Evolutionary conservation across 2,888 invertebrate species (phyloP), one percentile per base, ranked within the genome.

Genomic region (Cremastinae sp.): DNA sequence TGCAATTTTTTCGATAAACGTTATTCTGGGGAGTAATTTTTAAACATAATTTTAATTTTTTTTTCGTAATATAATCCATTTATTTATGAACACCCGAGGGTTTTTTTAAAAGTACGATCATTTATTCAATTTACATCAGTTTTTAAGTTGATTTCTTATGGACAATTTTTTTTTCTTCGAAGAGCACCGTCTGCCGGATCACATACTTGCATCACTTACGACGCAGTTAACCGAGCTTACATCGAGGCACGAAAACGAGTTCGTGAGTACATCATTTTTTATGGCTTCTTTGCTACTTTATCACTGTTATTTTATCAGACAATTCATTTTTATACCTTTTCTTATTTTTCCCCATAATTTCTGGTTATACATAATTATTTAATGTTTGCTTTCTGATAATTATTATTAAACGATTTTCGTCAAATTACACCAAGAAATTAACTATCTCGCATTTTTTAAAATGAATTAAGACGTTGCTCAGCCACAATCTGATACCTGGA

Each of bases 151-250:
- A 34, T 10, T 14, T 16, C 2, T 70, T 12, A 71, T 68, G 51
- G 28, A 12, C 14, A 70, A 7, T 64, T 79, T 73, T 65, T 71
- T 78, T 74, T 5, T n/a, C n/a, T n/a, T 91, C 95, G 94, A 77
- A 84, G 88, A 28, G 62, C 85, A 47, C 71, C 84, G 2, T 78
- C 80, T 85, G 93, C 93, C 81, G 93, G 93, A 83, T 93, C 94
- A 61, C 93, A 94, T 79, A 94, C 95, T 75, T 97, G 97, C 90
- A 96, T 97, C 88, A 96, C 97, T 3, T 97, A 96, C 88, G 96
- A 96, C 84, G 96, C 96, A 62, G 93, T 97, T 75, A 96, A 97
- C 91, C 94, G 95, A 83, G 97, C 97, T 51, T 97, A 96, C 90
- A 90, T 95, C 80, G 96, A 96, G 88, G 96, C 96, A 59, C 93